These are phyloP conservation scores for Aethes cnicana DNA, from an alignment of 2,888 invertebrate genomes.

Conservation along the genomic window DNA sequence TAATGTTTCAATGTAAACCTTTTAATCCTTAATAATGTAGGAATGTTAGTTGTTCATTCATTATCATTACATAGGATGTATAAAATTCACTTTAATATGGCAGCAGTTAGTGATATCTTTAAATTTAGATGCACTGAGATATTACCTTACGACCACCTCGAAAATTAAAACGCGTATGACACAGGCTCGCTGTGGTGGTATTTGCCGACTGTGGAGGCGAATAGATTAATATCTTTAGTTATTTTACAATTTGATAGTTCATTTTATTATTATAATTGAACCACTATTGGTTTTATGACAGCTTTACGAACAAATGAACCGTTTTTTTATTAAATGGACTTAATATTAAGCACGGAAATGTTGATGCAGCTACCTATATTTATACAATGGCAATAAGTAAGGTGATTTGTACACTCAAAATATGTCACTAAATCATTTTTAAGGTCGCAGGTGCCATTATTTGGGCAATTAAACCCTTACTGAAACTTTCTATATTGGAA, in stretches of 20 bases:
- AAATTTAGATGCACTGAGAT: constrained; percentile 19
- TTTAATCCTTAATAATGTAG: constrained; percentile 36
- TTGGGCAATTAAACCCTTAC: constrained; percentile 16
- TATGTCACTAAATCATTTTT: constrained; percentile 7
- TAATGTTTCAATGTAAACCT: constrained; percentile 24
- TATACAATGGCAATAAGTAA: too few relatives aligned
- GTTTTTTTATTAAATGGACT: constrained; percentile 7
- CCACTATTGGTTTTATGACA: constrained; percentile 7
- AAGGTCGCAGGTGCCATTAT: constrained; percentile 22
- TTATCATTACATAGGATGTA: constrained; percentile 18
- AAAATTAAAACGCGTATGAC: too few relatives aligned
- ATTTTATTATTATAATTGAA: constrained; percentile 4
- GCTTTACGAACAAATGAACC: constrained; percentile 3
- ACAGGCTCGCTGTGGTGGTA: too few relatives aligned
- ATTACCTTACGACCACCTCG: constrained; percentile 1
- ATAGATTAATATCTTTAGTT: constrained; percentile 7
- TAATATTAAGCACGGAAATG: too few relatives aligned
- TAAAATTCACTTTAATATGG: constrained; percentile 11
- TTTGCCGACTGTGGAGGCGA: too few relatives aligned
- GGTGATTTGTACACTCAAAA: neutral
- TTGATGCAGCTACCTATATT: too few relatives aligned
- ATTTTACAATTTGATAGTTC: constrained; percentile 13
- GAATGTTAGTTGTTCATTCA: constrained; percentile 32
- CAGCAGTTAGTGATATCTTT: constrained; percentile 21
- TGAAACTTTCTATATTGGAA: constrained; percentile 18